These are phyloP conservation scores for Patiria pectinifera DNA, from an alignment of 53 echinoderm and acorn worm genomes.

Conservation along the genomic window DNA sequence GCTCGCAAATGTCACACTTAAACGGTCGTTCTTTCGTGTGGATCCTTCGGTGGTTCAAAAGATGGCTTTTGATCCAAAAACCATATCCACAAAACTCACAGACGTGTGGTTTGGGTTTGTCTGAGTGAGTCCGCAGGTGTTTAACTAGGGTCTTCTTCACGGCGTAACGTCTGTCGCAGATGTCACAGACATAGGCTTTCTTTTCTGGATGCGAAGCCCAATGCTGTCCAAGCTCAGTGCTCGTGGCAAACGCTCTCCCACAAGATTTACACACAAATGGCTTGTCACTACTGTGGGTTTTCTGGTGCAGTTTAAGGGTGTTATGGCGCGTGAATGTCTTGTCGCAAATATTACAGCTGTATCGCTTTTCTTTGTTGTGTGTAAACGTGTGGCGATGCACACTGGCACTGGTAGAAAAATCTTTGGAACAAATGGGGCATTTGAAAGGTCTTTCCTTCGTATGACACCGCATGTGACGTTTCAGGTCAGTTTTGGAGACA, in stretches of 20 bases:
- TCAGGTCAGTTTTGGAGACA: background rate
- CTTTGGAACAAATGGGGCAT: background rate
- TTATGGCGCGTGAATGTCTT: background rate
- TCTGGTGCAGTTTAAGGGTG: background rate
- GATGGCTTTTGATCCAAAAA: slow-evolving; percentile 22
- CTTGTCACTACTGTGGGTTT: background rate
- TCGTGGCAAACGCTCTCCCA: background rate
- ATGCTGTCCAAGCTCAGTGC: background rate
- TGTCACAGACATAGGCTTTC: background rate
- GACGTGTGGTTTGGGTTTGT: slow-evolving; percentile 6
- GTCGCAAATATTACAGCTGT: background rate
- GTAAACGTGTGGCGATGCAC: background rate
- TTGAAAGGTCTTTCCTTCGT: background rate
- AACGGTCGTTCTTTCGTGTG: slow-evolving; percentile 32
- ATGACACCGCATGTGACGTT: background rate
- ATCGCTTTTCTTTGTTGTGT: slow-evolving; percentile 18
- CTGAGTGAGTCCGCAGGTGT: background rate
- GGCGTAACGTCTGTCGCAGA: background rate
- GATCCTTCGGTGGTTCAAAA: slow-evolving; percentile 30
- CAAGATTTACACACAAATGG: background rate
- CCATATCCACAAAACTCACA: slow-evolving; percentile 41
- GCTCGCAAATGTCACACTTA: background rate
- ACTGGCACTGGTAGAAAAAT: background rate
- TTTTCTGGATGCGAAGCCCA: background rate
- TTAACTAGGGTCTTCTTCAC: background rate